Conservation (phyloP, 23 tunicate genomes). For the Oikopleura dioica region DNA sequence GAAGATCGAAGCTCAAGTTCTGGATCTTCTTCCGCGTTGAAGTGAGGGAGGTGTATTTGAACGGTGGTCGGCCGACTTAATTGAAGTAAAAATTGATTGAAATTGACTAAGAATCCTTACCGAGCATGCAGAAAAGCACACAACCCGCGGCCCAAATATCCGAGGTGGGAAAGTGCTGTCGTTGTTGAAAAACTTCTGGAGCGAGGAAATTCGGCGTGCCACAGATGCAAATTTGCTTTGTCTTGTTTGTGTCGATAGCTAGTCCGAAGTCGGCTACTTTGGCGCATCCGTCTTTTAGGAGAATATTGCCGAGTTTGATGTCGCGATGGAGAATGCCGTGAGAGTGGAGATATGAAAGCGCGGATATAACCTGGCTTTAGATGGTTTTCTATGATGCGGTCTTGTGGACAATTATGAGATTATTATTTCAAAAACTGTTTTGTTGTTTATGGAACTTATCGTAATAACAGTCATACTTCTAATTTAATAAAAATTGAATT, state of each 20-base stretch:
- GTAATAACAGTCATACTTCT: too few relatives aligned
- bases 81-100: too few relatives aligned
- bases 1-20: too few relatives aligned
- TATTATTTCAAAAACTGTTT: too few relatives aligned
- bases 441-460: too few relatives aligned
- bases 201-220: constrained; percentile 93
- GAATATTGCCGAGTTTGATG: constrained; percentile 58
- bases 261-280: constrained; percentile 85
- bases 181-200: constrained; percentile 62
- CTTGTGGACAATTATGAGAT: too few relatives aligned
- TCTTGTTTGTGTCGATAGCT: constrained; percentile 37
- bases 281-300: constrained; percentile 34
- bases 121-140: constrained; percentile 39
- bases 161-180: constrained; percentile 57
- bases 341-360: constrained; percentile 48
- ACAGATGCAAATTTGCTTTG: constrained; percentile 46
- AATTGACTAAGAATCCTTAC: too few relatives aligned
- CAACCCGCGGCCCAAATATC: constrained; percentile 90
- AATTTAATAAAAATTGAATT: too few relatives aligned
- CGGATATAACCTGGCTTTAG: constrained; percentile 43
- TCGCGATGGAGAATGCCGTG: constrained; percentile 70
- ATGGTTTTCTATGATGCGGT: too few relatives aligned
- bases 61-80: too few relatives aligned
- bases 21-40: too few relatives aligned
- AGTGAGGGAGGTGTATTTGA: too few relatives aligned